Evolutionary conservation across 2,113 vertebrate species (phyloP).

Genomic region (Rhea pennata): DNA sequence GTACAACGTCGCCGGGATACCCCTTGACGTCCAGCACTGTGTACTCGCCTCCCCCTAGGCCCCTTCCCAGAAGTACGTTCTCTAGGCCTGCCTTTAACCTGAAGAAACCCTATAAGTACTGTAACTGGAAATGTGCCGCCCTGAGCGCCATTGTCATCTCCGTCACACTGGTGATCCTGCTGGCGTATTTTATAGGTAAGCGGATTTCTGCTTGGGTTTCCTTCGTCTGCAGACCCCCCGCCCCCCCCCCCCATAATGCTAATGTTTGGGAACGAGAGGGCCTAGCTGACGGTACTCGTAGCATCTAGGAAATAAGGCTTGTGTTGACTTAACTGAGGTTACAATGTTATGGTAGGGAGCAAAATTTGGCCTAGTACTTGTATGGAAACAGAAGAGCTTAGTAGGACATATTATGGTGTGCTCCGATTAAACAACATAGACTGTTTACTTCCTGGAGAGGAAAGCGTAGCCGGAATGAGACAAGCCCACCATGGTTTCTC

Average conservation of each 20-base stretch:
- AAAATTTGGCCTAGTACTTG: not conserved
- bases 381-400: not conserved
- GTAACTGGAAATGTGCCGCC: conserved; percentile 98
- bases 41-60: conserved; percentile 96
- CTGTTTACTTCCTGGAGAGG: not conserved
- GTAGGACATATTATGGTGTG: not conserved
- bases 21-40: conserved; percentile 99
- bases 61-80: conserved; percentile 95
- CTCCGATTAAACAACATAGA: not conserved
- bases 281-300: not conserved
- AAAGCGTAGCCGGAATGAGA: not conserved
- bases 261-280: not conserved
- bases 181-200: conserved; percentile 99
- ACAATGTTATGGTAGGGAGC: not conserved
- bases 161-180: conserved; percentile 89
- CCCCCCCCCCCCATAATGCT: not conserved
- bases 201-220: not conserved
- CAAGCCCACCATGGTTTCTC: not conserved
- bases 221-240: not conserved
- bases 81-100: conserved; percentile 95
- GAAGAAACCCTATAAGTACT: conserved; percentile 98
- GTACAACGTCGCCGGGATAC: conserved; percentile 94
- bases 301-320: not conserved
- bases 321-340: not conserved
- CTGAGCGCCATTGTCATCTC: conserved; percentile 96